Evolutionary conservation across 2,797 vertebrate species (phyloP).

Genomic region (Nannoperca australis): DNA sequence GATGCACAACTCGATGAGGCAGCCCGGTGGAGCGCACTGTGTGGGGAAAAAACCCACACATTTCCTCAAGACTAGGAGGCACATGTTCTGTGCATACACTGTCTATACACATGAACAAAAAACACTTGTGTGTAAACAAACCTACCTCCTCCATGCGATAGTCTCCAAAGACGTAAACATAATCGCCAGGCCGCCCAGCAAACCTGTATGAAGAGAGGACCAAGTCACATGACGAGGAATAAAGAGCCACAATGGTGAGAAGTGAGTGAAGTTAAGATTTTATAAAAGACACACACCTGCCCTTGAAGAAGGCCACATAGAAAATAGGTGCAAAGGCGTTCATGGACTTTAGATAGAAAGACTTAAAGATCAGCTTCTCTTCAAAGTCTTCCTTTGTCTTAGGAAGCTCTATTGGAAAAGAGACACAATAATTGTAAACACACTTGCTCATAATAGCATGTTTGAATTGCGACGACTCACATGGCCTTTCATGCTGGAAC

Average conservation of each 20-base stretch:
- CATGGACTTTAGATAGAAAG: constrained; percentile 97
- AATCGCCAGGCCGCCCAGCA: constrained; percentile 93
- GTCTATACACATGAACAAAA: background rate
- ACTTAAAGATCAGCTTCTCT: constrained; percentile 95
- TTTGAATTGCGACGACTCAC: background rate
- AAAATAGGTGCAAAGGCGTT: constrained; percentile 98
- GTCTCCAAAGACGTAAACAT: constrained; percentile 94
- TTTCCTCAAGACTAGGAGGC: background rate
- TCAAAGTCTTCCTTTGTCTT: constrained; percentile 96
- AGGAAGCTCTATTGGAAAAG: constrained; percentile 89
- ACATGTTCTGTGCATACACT: background rate
- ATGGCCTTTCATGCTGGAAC: background rate
- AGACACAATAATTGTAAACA: background rate
- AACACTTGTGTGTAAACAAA: constrained; percentile 3
- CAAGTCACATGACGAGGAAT: background rate
- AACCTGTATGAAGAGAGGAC: constrained; percentile 85
- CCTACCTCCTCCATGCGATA: constrained; percentile 96
- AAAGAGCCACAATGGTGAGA: background rate
- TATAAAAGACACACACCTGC: constrained; percentile 86
- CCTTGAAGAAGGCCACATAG: constrained; percentile 99
- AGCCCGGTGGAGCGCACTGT: constrained; percentile 97
- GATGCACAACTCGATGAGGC: constrained; percentile 97
- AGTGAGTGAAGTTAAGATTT: background rate
- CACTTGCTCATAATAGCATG: background rate
- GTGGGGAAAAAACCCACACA: constrained; percentile 12